Conservation (phyloP, 37 sponge, comb jelly and placozoan genomes). For the Geodia barretti region DNA sequence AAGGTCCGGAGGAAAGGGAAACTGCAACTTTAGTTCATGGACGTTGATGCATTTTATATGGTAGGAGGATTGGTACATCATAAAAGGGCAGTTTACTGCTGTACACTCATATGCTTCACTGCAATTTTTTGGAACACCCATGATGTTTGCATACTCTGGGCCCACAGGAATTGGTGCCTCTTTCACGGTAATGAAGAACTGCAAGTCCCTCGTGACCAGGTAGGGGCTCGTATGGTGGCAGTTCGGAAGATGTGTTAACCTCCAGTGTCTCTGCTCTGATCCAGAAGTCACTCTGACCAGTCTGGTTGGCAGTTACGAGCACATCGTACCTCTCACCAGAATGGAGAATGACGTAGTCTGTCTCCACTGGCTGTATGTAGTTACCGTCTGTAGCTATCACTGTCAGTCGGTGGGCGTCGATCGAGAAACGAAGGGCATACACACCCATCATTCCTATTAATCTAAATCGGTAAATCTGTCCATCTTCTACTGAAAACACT, state of each 20-base stretch:
- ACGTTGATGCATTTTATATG: conserved; percentile 53
- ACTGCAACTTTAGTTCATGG: conserved; percentile 24
- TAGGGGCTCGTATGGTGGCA: conserved; percentile 35
- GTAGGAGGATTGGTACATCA: conserved; percentile 30
- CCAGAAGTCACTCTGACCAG: conserved; percentile 44
- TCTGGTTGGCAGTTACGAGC: conserved; percentile 42
- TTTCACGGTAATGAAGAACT: conserved; percentile 59
- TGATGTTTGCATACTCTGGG: conserved; percentile 24
- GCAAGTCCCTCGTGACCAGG: conserved; percentile 52
- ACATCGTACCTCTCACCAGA: conserved; percentile 88
- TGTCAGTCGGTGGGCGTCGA: conserved; percentile 74
- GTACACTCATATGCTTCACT: conserved; percentile 19
- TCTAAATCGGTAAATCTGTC: conserved; percentile 68
- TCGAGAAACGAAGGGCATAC: conserved; percentile 59
- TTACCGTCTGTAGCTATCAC: conserved; percentile 81
- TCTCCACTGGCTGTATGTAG: conserved; percentile 52
- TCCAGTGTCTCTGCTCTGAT: conserved; percentile 75
- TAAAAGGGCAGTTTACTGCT: conserved; percentile 84
- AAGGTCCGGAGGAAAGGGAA: conserved; percentile 11
- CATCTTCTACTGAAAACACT: conserved; percentile 53
- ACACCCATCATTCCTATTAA: conserved; percentile 68
- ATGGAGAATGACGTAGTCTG: conserved; percentile 71
- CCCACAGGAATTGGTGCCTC: not conserved
- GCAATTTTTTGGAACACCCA: conserved; percentile 2
- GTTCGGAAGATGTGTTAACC: not conserved